A percentile compares a stretch with the other conserved stretches of the same genome.
phyloP scores from a whole-genome alignment of 2,113 vertebrate genomes.

The Hemiprocne comata region DNA sequence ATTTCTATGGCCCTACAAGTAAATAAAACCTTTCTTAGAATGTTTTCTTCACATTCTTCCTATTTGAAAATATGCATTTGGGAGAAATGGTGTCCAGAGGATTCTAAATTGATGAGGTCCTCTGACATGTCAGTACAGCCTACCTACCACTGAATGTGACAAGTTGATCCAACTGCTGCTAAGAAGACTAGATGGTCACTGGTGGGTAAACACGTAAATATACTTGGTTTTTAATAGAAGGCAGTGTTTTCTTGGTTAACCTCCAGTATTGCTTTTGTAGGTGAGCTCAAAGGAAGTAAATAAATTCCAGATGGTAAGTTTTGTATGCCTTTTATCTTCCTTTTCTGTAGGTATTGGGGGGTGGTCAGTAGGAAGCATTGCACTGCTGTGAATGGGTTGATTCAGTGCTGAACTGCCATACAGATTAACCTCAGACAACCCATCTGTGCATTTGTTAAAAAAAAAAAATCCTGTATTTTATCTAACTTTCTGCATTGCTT shows the following conservation, averaged over 20 bases:
- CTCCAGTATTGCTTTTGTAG: slow-evolving; percentile 70
- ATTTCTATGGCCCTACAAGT: neutral
- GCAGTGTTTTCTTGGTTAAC: neutral
- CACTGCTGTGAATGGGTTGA: neutral
- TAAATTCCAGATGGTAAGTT: slow-evolving; percentile 98
- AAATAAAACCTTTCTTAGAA: neutral
- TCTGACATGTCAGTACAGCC: neutral
- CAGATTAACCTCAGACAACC: neutral
- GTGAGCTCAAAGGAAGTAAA: slow-evolving; percentile 98
- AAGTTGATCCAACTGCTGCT: neutral
- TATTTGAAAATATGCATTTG: neutral
- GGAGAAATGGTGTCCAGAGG: neutral
- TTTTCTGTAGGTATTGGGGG: neutral
- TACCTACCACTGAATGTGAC: fast-evolving
- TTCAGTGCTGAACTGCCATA: neutral
- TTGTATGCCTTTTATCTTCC: neutral
- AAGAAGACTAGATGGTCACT: neutral
- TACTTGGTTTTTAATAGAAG: neutral
- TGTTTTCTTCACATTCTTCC: neutral
- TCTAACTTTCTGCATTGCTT: neutral
- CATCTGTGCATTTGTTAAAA: neutral
- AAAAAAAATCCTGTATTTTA: neutral
- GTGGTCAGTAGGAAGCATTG: neutral
- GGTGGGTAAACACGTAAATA: neutral
- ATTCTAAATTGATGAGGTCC: neutral